Evolutionary conservation across 2,113 vertebrate species (phyloP).

Genomic region (Circaetus gallicus): DNA sequence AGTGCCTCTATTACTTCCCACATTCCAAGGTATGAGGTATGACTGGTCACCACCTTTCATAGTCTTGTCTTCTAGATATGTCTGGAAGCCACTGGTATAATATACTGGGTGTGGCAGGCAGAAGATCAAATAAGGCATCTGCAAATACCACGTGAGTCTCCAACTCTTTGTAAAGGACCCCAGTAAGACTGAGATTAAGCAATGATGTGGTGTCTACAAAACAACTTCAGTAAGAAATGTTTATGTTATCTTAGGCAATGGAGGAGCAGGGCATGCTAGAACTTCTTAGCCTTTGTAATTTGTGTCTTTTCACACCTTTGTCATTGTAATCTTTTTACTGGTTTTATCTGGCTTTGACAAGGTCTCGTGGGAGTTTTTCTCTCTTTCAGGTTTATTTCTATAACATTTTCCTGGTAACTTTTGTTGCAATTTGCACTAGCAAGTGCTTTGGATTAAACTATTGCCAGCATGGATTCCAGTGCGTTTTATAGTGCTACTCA

Average conservation of each 20-base stretch:
- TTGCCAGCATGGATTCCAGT: background rate
- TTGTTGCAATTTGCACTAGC: background rate
- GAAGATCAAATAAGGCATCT: no score
- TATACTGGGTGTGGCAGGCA: no score
- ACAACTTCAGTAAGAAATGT: background rate
- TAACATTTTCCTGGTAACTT: background rate
- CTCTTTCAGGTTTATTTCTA: background rate
- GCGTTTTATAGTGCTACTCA: background rate
- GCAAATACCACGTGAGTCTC: background rate
- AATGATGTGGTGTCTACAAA: background rate
- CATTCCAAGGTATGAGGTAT: no score
- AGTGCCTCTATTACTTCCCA: no score
- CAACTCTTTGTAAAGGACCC: background rate
- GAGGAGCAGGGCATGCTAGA: background rate
- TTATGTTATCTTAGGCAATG: background rate
- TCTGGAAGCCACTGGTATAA: no score
- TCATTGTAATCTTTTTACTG: background rate
- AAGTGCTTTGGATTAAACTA: background rate
- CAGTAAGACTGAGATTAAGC: background rate
- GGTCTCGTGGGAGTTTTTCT: background rate
- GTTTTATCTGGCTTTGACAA: background rate
- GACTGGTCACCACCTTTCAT: no score
- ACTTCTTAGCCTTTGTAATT: background rate
- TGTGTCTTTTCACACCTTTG: background rate
- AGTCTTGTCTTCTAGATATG: no score